Evolutionary conservation across 2,113 vertebrate genomes (phyloP).

Genomic region (Chauna torquata): DNA sequence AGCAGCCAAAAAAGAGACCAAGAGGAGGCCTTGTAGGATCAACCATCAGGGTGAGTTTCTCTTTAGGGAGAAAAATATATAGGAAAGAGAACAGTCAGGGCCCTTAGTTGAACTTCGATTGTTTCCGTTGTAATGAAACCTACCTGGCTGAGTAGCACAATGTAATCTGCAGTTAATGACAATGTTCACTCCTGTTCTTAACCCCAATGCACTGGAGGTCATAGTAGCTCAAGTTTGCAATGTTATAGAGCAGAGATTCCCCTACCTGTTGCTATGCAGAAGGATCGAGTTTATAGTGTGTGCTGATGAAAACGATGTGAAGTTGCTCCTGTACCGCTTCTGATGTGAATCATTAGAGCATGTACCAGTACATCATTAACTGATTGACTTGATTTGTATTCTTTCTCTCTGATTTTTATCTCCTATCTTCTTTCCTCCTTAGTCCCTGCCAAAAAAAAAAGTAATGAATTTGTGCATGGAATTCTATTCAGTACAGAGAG

Average conservation of each 20-base stretch:
- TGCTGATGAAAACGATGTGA: not conserved
- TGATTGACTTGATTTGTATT: not conserved
- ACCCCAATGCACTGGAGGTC: not conserved
- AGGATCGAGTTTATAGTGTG: not conserved
- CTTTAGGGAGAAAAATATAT: not conserved
- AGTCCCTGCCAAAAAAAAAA: not conserved
- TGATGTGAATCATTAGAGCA: not conserved
- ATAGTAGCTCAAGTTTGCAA: not conserved
- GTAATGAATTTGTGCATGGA: not conserved
- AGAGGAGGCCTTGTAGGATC: not conserved
- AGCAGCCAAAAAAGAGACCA: slow-evolving; percentile 10
- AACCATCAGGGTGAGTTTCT: not conserved
- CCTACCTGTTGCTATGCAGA: not conserved
- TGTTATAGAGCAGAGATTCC: not conserved
- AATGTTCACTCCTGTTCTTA: not conserved
- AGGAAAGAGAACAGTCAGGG: not conserved
- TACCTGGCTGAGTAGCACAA: not conserved
- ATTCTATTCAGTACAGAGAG: not conserved
- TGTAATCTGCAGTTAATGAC: not conserved
- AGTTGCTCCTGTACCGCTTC: not conserved
- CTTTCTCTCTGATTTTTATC: not conserved
- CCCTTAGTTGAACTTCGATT: not conserved
- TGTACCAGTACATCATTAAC: not conserved
- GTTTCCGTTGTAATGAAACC: not conserved
- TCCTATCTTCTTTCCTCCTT: too few relatives aligned